Evolutionary conservation across 2,797 vertebrate species (phyloP), one percentile per base, ranked within the genome.

Genomic region (Poecile montanus): DNA sequence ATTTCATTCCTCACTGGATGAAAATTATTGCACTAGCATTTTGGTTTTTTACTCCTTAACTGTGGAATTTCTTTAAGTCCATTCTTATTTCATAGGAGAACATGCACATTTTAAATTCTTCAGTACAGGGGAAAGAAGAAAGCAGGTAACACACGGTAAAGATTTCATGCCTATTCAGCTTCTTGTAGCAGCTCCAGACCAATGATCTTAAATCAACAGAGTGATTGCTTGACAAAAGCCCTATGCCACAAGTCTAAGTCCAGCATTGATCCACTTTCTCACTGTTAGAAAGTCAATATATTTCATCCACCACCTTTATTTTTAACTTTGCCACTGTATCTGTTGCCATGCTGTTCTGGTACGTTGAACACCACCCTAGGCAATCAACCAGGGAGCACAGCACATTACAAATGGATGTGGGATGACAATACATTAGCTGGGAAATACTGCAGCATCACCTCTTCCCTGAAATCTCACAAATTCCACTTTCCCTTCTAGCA

Each of bases 251-350:
- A 72, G 72, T 85, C 58, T n/a, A 61, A 54, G 44, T 8, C 56
- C 85, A 74, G 63, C 91, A 95, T 6, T 70, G 82, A 96, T 95
- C 77, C 62, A 63, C 57, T 89, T 95, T 76, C 86, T 89, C 61
- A 50, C 56, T 72, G 66, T 94, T 89, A 67, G 89, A 86, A 85
- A 95, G 63, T 93, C 74, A 45, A 45, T 81, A 58, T 5, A 73
- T 71, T 57, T 81, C 48, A 84, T 54, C 51, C 40, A 34, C 19
- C 62, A 62, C 57, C 20, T 81, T 93, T 89, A 70, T 32, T 93
- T 92, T 75, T 89, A 94, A 62, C 50, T 66, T 88, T 86, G 85
- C 36, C 60, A 85, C 60, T n/a, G 8, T 60, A 20, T 42, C 51
- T 53, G 77, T 32, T 74, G 60, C 82, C 57, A n/a, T 13, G 21